phyloP scores from a whole-genome alignment of 2,113 vertebrate species.

The Psilopsiagon aurifrons region DNA sequence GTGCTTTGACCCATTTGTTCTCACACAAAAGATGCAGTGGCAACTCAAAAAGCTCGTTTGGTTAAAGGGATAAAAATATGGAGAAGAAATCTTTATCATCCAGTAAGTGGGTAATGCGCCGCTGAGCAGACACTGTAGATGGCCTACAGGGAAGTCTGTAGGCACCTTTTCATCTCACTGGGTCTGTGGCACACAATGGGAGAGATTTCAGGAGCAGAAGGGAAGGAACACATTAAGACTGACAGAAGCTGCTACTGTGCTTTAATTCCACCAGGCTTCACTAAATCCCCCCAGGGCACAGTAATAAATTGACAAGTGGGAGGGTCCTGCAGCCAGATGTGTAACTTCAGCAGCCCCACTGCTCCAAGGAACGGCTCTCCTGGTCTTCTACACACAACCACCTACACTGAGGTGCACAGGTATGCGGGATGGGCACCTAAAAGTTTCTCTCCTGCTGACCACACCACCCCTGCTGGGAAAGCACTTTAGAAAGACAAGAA shows the following conservation, averaged over 20 bases:
- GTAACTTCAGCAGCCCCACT: fast-evolving
- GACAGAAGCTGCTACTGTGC: background rate
- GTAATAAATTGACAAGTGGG: background rate
- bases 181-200: slow-evolving; percentile 31
- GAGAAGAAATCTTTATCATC: slow-evolving; percentile 51
- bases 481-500: background rate
- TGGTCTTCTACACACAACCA: background rate
- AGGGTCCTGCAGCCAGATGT: background rate
- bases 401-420: fast-evolving
- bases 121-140: slow-evolving; percentile 50
- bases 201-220: slow-evolving; percentile 24
- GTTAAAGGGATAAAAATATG: slow-evolving; percentile 59
- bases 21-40: slow-evolving; percentile 23
- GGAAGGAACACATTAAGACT: slow-evolving; percentile 55
- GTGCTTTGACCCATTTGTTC: slow-evolving; percentile 39
- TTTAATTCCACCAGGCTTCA: background rate
- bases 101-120: slow-evolving; percentile 15
- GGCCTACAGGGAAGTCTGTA: slow-evolving; percentile 44
- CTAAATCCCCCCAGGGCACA: background rate
- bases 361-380: background rate
- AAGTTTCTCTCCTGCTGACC: background rate
- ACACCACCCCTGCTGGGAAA: background rate
- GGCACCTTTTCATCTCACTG: slow-evolving; percentile 61
- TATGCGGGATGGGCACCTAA: fast-evolving
- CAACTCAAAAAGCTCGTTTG: slow-evolving; percentile 54